These are phyloP conservation scores for Theretra japonica DNA, from an alignment of 2,888 invertebrate species.

Conservation along the genomic window DNA sequence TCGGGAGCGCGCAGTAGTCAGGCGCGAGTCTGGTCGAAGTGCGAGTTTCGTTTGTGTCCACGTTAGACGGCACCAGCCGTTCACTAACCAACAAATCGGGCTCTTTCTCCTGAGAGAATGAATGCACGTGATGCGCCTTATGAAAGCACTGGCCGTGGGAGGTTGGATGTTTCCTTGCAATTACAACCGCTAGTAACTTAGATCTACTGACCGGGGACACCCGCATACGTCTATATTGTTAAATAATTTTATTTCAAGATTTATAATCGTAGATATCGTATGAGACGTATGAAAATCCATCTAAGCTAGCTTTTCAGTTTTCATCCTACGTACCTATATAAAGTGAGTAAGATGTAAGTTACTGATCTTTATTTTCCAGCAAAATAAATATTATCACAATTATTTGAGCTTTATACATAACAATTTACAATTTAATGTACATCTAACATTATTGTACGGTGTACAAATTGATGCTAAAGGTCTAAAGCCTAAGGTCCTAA, in stretches of 20 bases:
- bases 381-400: no score
- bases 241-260: background rate
- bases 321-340: no score
- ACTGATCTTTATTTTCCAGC: no score
- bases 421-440: no score
- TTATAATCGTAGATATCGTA: background rate
- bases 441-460: no score
- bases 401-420: no score
- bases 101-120: slow-evolving; percentile 64
- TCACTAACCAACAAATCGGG: slow-evolving; percentile 59
- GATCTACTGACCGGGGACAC: background rate
- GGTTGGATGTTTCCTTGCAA: slow-evolving; percentile 37
- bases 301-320: no score
- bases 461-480: no score
- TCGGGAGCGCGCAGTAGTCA: slow-evolving; percentile 40
- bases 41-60: slow-evolving; percentile 68
- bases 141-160: slow-evolving; percentile 72
- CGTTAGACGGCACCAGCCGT: slow-evolving; percentile 51
- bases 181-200: slow-evolving; percentile 7
- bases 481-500: no score
- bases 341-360: no score
- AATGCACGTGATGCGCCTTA: slow-evolving; percentile 68
- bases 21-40: slow-evolving; percentile 67
- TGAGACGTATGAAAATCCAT: no score
- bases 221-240: background rate